phyloP scores from a whole-genome alignment of 2,797 vertebrate genomes.

The Nannoperca obscura region DNA sequence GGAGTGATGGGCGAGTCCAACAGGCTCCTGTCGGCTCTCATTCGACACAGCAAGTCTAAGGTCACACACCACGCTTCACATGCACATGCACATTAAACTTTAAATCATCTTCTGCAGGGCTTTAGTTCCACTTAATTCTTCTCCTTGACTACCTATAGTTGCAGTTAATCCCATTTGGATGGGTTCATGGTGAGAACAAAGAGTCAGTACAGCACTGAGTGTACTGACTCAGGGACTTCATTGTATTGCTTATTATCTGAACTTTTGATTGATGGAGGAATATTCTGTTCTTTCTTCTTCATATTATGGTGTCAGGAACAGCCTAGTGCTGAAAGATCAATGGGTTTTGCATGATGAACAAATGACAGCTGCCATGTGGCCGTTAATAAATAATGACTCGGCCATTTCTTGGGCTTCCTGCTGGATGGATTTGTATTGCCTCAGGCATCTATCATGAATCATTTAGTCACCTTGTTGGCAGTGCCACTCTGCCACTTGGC shows the following conservation, averaged over 20 bases:
- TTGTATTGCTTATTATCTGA: neutral
- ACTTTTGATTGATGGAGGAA: neutral
- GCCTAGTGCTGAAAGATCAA: too few relatives aligned
- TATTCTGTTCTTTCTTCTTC: neutral
- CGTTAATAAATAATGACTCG: neutral
- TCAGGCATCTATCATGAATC: neutral
- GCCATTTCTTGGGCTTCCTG: neutral
- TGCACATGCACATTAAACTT: too few relatives aligned
- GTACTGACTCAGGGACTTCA: neutral
- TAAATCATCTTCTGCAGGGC: neutral
- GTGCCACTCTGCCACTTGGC: neutral
- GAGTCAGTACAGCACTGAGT: too few relatives aligned
- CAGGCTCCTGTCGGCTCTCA: constrained; percentile 96
- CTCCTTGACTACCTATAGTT: neutral
- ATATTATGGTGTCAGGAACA: neutral
- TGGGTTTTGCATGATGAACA: too few relatives aligned
- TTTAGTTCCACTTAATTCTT: neutral
- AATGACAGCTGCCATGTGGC: neutral
- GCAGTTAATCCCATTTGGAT: neutral
- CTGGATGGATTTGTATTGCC: neutral
- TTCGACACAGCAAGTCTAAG: constrained; percentile 99
- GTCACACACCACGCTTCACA: constrained; percentile 66
- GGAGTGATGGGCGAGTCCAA: constrained; percentile 99
- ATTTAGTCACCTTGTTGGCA: neutral
- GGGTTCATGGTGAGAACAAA: too few relatives aligned